A percentile compares a stretch with the other conserved stretches of the same genome.
Conservation (phyloP, 2,888 invertebrate genomes). For the Cerceris rybyensis region DNA sequence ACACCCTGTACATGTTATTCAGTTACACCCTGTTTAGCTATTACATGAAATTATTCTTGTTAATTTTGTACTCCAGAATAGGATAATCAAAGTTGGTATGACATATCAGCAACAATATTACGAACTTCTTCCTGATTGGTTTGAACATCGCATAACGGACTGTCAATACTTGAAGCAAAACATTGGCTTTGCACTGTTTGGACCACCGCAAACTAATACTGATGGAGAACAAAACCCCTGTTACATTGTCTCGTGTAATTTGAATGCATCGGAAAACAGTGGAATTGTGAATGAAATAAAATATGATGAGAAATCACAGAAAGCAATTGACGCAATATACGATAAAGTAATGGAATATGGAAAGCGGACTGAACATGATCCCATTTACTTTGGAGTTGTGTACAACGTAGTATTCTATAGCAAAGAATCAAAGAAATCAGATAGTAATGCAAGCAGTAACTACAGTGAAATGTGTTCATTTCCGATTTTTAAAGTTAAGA, state of each 20-base stretch:
- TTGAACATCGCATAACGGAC: slow-evolving; percentile 52
- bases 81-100: not conserved
- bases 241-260: not conserved
- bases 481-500: slow-evolving; percentile 38
- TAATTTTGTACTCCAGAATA: slow-evolving; percentile 16
- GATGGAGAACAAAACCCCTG: too few relatives aligned
- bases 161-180: slow-evolving; percentile 64
- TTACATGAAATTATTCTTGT: not conserved
- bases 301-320: not conserved
- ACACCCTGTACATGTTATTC: too few relatives aligned
- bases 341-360: slow-evolving; percentile 15
- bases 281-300: not conserved
- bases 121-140: slow-evolving; percentile 72
- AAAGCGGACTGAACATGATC: not conserved
- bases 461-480: not conserved
- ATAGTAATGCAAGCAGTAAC: not conserved
- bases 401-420: slow-evolving; percentile 43
- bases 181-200: slow-evolving; percentile 70
- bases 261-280: not conserved
- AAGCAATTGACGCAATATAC: slow-evolving; percentile 15
- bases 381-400: slow-evolving; percentile 39
- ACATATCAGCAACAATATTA: slow-evolving; percentile 70
- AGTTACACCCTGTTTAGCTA: not conserved
- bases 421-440: not conserved
- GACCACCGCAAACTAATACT: slow-evolving; percentile 50